Conservation (phyloP, 2,797 vertebrate genomes). For the Pantherophis alleghaniensis region DNA sequence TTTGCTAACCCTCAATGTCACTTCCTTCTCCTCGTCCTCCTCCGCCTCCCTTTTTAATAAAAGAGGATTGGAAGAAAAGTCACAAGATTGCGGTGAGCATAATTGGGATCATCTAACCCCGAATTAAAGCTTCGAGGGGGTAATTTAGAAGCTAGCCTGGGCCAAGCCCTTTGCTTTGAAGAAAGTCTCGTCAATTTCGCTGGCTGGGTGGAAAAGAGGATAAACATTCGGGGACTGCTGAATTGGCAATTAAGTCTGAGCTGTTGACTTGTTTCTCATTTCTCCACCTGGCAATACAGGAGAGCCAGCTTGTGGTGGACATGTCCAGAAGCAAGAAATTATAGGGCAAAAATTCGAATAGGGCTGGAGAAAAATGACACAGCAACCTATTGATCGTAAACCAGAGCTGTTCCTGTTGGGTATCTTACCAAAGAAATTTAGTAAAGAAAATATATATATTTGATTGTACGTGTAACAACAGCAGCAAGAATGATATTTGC, state of each 20-base stretch:
- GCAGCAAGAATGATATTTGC: no score
- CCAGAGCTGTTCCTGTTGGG: no score
- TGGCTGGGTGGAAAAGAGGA: neutral
- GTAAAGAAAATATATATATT: no score
- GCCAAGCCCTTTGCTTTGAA: slow-evolving; percentile 11
- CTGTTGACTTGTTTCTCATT: neutral
- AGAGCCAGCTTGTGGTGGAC: neutral
- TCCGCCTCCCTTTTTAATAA: slow-evolving; percentile 21
- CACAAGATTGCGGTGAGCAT: neutral
- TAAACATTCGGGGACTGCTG: neutral
- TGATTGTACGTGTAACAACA: no score
- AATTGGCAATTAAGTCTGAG: neutral
- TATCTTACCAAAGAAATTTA: no score
- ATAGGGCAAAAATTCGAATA: no score
- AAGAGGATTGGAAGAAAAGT: neutral
- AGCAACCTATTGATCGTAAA: no score
- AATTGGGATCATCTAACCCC: slow-evolving; percentile 5
- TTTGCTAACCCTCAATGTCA: neutral
- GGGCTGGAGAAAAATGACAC: no score
- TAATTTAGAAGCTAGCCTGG: neutral
- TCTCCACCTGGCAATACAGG: neutral
- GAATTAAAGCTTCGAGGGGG: neutral
- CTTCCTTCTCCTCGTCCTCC: neutral
- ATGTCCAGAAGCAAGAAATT: no score
- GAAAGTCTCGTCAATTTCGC: neutral